phyloP scores from a whole-genome alignment of 2,888 invertebrate genomes.

The Tenodera sinensis region DNA sequence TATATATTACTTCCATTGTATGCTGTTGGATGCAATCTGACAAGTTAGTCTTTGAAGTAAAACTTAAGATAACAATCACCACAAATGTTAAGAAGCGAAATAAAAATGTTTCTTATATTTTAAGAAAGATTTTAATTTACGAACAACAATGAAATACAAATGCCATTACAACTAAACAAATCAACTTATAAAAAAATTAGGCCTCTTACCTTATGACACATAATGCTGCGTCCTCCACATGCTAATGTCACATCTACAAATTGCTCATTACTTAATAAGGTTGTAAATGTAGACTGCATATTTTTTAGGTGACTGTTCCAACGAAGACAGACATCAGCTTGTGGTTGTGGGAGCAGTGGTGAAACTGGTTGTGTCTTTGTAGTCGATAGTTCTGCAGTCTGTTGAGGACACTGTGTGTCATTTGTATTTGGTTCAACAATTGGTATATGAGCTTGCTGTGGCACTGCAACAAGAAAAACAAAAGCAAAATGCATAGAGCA shows the following conservation, averaged over 20 bases:
- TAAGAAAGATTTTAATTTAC: too few species aligned
- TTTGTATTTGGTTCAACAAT: background rate
- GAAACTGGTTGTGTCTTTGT: background rate
- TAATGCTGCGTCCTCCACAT: conserved; percentile 79
- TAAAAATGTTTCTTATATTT: too few species aligned
- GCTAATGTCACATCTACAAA: conserved; percentile 87
- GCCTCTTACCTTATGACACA: conserved; percentile 67
- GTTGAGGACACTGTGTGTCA: background rate
- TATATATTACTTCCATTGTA: too few species aligned
- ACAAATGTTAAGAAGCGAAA: too few species aligned
- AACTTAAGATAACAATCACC: too few species aligned
- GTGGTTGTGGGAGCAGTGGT: conserved; percentile 31
- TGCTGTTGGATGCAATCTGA: too few species aligned
- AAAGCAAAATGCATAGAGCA: too few species aligned
- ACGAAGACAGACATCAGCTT: conserved; percentile 54
- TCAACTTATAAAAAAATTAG: background rate
- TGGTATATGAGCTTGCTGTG: background rate
- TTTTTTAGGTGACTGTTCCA: conserved; percentile 83
- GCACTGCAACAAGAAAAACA: background rate
- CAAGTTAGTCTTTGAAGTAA: too few species aligned
- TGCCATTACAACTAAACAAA: background rate
- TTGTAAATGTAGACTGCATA: conserved; percentile 72
- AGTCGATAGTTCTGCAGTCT: background rate
- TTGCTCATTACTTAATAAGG: conserved; percentile 68
- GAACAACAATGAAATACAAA: too few species aligned